phyloP scores from a whole-genome alignment of 2,797 vertebrate species.

The Hydrophis major region DNA sequence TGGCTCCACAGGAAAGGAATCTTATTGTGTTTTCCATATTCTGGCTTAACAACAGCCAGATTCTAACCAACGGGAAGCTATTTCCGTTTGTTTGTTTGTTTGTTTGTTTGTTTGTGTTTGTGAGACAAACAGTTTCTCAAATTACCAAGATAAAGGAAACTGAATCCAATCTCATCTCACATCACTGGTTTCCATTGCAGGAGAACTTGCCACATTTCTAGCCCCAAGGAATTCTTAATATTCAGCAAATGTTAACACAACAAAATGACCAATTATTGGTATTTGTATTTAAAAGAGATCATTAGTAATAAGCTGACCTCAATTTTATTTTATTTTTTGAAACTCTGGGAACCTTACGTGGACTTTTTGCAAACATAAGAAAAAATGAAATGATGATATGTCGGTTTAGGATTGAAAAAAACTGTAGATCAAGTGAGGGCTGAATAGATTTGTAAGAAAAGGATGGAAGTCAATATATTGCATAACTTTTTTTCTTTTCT shows the following conservation, averaged over 20 bases:
- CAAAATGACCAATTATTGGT: background rate
- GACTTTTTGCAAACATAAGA: background rate
- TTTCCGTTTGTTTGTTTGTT: background rate
- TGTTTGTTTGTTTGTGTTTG: background rate
- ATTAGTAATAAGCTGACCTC: background rate
- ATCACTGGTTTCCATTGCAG: background rate
- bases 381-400: background rate
- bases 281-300: background rate
- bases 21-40: background rate
- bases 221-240: background rate
- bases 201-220: background rate
- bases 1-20: background rate
- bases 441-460: background rate
- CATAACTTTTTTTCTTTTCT: background rate
- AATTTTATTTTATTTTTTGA: background rate
- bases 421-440: background rate
- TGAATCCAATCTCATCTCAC: background rate
- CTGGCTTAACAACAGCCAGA: background rate
- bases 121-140: background rate
- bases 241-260: background rate
- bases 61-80: background rate
- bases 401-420: background rate
- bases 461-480: background rate
- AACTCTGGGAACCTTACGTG: background rate
- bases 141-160: background rate